Base-by-base conservation (phyloP, 92 coral and sea anemone genomes). In the Palythoa heliodiscus region DNA sequence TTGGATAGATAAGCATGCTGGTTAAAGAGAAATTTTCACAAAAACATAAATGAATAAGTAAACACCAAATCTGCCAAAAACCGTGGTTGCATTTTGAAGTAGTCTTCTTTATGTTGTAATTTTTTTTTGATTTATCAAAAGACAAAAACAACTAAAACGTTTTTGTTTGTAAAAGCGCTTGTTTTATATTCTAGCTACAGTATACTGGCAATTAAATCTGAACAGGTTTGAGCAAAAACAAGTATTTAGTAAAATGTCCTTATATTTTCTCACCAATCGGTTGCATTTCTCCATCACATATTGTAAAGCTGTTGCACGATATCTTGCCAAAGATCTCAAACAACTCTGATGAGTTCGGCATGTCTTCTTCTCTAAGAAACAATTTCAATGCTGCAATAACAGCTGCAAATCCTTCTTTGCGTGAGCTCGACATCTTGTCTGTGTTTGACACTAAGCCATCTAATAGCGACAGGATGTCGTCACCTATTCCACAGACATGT, bases 271-370 rank as follows among this genome's bases (percentile, higher is more conserved):
- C 78, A 97, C 99, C 99, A 55, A 90, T 82, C 0, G 98, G 86
- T 76, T 95, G 95, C 89, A 93, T 90, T 75, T 97, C 99, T 11
- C 89, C 94, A 87, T 97, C 95, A 75, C 98, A 93, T 24, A 97
- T 93, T 38, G 95, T 91, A 86, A 97, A 97, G 78, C 98, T 92
- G 80, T 97, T 97, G 40, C 97, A 94, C 24, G 95, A 91, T 70
- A 97, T 82, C 86, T 93, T 94, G 72, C 98, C 93, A 91, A 97
- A 97, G 35, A 93, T 82, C 58, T 93, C 92, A 93, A 97, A 91
- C 25, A 90, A 38, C 38, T 83, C 92, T 71, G 89, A 82, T 39
- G 58, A 40, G 71, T 75, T 68, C 39, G 47, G 75, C n/a, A 86
- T 85, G 48, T 73, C 82, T 23, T 89, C 87, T 19, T 88, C 88